These are phyloP conservation scores for Pocota personata DNA, from an alignment of 2,888 invertebrate species.

Conservation along the genomic window DNA sequence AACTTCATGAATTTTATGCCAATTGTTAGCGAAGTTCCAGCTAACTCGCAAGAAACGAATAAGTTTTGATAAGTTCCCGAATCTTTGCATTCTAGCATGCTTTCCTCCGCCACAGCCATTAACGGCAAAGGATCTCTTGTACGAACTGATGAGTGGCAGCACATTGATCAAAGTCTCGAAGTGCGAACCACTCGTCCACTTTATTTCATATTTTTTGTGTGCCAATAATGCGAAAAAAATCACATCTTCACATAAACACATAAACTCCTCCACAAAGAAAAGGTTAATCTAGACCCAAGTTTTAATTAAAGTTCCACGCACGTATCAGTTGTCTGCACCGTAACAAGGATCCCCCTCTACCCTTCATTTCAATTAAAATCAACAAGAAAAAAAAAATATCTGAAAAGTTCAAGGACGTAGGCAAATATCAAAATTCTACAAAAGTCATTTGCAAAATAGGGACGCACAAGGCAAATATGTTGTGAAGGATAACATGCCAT, in stretches of 20 bases:
- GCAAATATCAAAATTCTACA: slow-evolving; percentile 65
- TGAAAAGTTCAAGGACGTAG: slow-evolving; percentile 65
- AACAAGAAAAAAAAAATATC: slow-evolving; percentile 33
- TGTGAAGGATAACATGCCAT: slow-evolving; percentile 75
- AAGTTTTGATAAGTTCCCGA: too few relatives aligned
- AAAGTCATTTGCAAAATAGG: slow-evolving; percentile 63
- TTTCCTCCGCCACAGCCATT: too few relatives aligned
- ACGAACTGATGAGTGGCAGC: too few relatives aligned
- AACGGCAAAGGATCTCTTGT: too few relatives aligned
- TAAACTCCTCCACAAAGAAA: neutral
- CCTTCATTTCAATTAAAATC: slow-evolving; percentile 37
- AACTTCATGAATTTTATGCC: too few relatives aligned
- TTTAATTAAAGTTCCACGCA: slow-evolving; percentile 45
- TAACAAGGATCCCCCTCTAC: neutral
- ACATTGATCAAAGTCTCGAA: too few relatives aligned
- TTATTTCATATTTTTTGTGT: too few relatives aligned
- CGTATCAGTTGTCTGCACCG: neutral
- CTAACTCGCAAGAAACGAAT: too few relatives aligned
- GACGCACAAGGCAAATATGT: slow-evolving; percentile 59
- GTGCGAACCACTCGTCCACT: too few relatives aligned
- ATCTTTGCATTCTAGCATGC: too few relatives aligned
- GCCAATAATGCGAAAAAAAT: too few relatives aligned
- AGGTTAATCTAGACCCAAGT: neutral
- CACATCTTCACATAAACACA: neutral
- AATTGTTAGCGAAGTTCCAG: too few relatives aligned